Evolutionary conservation across 2,888 invertebrate species (phyloP), one percentile per base, ranked within the genome.

Genomic region (Athalia circularis): DNA sequence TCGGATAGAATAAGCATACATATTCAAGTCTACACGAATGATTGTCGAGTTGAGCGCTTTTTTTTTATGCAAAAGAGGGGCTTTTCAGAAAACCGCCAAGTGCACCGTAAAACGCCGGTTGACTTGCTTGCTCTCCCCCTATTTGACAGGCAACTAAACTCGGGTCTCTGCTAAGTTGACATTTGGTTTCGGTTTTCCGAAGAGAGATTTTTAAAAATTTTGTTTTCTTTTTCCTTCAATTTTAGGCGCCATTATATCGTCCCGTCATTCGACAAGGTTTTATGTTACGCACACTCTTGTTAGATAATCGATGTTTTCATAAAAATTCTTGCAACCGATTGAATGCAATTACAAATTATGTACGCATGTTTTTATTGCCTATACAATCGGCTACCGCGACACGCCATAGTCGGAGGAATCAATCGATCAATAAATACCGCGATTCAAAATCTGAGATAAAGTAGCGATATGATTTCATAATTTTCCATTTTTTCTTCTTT

Each of bases 1-100:
- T 29, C 29, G 2, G 29, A 29, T 29, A 9, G 54, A 54, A 6
- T 7, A 29, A 29, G 29, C 2, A 29, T 29, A 29, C 29, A 2
- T 29, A 29, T 29, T 29, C 29, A 29, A 29, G 29, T 2, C 1
- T 2, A 29, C 29, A 29, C 0, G 29, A 29, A 67, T 4, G 67
- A 50, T 50, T 29, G 4, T 67, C 47, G 29, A 43, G 52, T 43
- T 68, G 68, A 68, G 68, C 29, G 52, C 50, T 50, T n/a, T 3
- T 11, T n/a, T 7, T 15, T 5, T 13, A 50, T 52, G n/a, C 5
- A 50, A 4, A 50, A 48, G 48, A 15, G 9, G 13, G 54, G 57
- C 45, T 70, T 79, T 80, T 77, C 15, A 54, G 62, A 86, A 87
- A 87, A 87, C 87, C 88, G 81, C 88, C 86, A 88, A 87, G 85